Conservation (phyloP, 2,113 vertebrate species). For the Neolamprologus tretocephalus region DNA sequence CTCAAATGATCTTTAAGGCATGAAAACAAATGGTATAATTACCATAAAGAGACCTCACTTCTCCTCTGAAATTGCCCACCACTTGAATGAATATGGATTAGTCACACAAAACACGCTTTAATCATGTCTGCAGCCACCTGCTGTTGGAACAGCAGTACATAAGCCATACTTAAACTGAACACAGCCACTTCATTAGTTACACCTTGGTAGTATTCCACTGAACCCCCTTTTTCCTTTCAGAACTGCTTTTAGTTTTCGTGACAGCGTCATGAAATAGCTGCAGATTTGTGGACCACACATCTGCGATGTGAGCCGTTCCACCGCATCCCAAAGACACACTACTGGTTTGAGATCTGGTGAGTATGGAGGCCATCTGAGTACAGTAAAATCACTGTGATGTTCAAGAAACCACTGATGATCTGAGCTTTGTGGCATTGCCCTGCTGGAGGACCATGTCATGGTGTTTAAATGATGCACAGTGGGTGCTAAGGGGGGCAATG, state of each 20-base stretch:
- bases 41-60: not conserved
- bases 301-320: not conserved
- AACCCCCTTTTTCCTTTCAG: not conserved
- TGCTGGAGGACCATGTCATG: not conserved
- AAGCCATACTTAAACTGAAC: not conserved
- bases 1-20: not conserved
- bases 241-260: not conserved
- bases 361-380: not conserved
- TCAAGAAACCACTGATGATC: not conserved
- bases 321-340: not conserved
- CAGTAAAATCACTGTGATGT: not conserved
- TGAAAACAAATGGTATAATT: not conserved
- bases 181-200: not conserved
- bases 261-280: rapidly evolving
- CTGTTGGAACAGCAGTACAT: not conserved
- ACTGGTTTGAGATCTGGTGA: not conserved
- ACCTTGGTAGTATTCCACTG: not conserved
- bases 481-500: not conserved
- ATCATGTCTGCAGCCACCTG: not conserved
- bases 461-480: not conserved
- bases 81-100: not conserved
- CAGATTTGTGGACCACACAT: not conserved
- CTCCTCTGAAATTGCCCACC: not conserved
- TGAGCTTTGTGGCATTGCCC: not conserved
- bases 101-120: not conserved